Conservation (phyloP, 2,797 vertebrate genomes). For the Anableps anableps region DNA sequence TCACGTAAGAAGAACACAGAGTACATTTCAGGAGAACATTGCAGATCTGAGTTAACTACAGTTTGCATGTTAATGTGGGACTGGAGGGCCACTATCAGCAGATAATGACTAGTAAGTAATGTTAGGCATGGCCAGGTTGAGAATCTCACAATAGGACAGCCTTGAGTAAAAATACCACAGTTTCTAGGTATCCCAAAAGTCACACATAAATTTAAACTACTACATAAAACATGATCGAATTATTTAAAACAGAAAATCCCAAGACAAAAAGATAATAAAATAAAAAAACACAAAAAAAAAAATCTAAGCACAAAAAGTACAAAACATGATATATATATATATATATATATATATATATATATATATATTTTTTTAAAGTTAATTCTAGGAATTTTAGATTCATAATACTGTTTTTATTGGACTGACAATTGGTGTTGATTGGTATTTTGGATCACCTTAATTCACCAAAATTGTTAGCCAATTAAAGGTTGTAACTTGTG, state of each 20-base stretch:
- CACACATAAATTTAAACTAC: neutral
- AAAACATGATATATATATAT: too few species aligned
- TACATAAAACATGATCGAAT: neutral
- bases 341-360: too few species aligned
- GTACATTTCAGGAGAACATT: neutral
- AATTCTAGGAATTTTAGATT: neutral
- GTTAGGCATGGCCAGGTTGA: neutral
- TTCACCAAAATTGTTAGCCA: neutral
- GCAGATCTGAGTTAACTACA: conserved; percentile 2
- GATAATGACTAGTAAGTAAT: conserved; percentile 15
- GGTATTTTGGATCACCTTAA: neutral
- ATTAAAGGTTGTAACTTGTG: neutral
- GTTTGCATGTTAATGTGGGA: conserved; percentile 4
- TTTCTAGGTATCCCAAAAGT: neutral
- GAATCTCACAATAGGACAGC: neutral
- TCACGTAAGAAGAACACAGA: conserved; percentile 79
- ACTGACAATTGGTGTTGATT: neutral
- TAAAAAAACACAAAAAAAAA: neutral
- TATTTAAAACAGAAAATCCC: neutral
- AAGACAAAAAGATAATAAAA: too few species aligned
- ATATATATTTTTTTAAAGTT: too few species aligned
- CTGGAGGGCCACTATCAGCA: conserved; percentile 11
- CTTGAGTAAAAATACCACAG: neutral
- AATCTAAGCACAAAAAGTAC: neutral
- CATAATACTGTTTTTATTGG: neutral